Evolutionary conservation across 2,797 vertebrate genomes (phyloP).

Genomic region (Schizopygopsis pylzovi): DNA sequence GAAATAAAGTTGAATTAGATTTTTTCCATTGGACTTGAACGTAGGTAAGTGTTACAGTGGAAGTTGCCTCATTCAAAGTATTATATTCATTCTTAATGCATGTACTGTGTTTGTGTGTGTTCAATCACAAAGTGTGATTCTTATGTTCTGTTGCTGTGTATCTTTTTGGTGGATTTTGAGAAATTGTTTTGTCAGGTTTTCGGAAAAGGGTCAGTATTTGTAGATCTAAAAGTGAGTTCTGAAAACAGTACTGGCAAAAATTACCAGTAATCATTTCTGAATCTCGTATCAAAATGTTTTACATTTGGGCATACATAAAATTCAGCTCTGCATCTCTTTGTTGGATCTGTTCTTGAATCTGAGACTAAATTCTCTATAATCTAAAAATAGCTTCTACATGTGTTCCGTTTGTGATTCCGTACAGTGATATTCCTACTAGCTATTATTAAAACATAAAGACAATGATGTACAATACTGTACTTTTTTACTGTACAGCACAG

Average conservation of each 20-base stretch:
- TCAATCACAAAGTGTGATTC: background rate
- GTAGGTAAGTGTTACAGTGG: constrained; percentile 20
- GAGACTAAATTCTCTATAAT: background rate
- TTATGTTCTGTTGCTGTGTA: background rate
- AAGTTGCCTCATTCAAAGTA: background rate
- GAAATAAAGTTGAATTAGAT: background rate
- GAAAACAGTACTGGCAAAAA: background rate
- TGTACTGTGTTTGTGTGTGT: background rate
- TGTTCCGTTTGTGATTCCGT: background rate
- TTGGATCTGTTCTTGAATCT: background rate
- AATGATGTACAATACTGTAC: background rate
- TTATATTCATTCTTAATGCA: background rate
- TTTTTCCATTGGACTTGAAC: constrained; percentile 20
- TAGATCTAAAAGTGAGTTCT: background rate
- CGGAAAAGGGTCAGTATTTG: background rate
- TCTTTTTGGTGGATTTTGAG: background rate
- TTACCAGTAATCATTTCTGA: background rate
- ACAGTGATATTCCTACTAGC: background rate
- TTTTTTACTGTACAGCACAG: background rate
- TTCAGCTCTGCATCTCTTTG: background rate
- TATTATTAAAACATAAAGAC: background rate
- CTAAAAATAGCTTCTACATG: background rate
- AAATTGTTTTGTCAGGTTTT: background rate
- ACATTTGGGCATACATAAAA: background rate
- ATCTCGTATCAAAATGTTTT: background rate